Evolutionary conservation across 2,797 vertebrate species (phyloP), one percentile per base, ranked within the genome.

Genomic region (Ceryle rudis): DNA sequence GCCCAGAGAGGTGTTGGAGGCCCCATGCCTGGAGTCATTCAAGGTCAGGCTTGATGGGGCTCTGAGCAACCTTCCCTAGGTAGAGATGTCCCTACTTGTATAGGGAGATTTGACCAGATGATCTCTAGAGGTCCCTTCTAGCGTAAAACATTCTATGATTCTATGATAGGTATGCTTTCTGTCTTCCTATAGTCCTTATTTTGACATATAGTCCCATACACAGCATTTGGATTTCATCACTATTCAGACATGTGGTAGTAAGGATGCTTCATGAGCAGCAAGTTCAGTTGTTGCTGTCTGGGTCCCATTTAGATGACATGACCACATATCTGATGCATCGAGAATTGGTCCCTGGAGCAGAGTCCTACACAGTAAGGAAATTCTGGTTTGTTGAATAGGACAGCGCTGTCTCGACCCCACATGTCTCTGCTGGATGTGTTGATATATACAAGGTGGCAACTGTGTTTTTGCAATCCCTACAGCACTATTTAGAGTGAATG

Each of bases 321-420:
- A 41, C 33, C 3, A 0, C 5, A 9, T 18, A 60, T 25, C 35
- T 39, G 47, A 46, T 28, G 35, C 52, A 12, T 19, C 0, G 0
- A 22, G 61, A 88, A 91, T 64, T 72, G 62, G 37, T 69, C 46
- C 54, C 67, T 49, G 55, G 62, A 82, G 86, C 82, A 29, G 14
- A 64, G 67, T n/a, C 49, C 49, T 52, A 3, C 3, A 0, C 65
- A 33, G 54, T 46, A 72, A 70, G 64, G 26, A 31, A 44, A 33
- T 29, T 42, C 47, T 52, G 44, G 19, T 25, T 4, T 33, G 37
- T 8, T 7, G 21, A n/a, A 11, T 0, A n/a, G 64, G 29, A 37
- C 0, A 2, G 39, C 2, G 3, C 39, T 54, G 26, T 58, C 52
- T 52, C 10, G 23, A 75, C 19, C 31, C 33, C 57, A 12, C 44